Evolutionary conservation across 2,797 vertebrate species (phyloP).

Genomic region (Pseudochirops cupreus): DNA sequence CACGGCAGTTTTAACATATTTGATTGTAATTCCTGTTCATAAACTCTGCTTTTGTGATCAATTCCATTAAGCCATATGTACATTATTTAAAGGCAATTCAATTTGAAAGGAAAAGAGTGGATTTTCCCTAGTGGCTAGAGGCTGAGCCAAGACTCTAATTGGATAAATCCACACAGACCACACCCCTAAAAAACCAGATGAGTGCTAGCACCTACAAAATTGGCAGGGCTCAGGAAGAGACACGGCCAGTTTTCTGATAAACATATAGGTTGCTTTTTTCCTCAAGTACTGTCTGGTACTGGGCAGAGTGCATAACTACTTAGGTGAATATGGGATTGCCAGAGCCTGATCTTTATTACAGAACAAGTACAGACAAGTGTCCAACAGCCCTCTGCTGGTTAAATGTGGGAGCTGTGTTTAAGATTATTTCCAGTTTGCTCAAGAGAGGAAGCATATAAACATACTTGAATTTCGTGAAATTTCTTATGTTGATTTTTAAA

Average conservation of each 20-base stretch:
- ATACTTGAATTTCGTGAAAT: not conserved
- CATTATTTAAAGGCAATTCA: not conserved
- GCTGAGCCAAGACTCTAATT: not conserved
- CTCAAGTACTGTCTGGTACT: not conserved
- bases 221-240: not conserved
- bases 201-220: not conserved
- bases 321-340: not conserved
- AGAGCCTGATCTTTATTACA: not conserved
- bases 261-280: not conserved
- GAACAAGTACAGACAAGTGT: not conserved
- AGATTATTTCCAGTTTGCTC: not conserved
- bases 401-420: not conserved
- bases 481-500: not conserved
- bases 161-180: not conserved
- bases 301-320: not conserved
- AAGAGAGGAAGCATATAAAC: not conserved
- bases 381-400: not conserved
- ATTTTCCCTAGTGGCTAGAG: not conserved
- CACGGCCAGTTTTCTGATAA: not conserved
- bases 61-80: not conserved
- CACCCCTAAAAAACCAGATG: not conserved
- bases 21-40: not conserved
- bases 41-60: not conserved
- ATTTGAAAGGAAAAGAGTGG: not conserved
- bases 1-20: not conserved